Percentiles rank a stretch among this genome's conserved stretches.
Evolutionary conservation across 2,797 vertebrate species (phyloP).

Genomic region (Pelodytes ibericus): DNA sequence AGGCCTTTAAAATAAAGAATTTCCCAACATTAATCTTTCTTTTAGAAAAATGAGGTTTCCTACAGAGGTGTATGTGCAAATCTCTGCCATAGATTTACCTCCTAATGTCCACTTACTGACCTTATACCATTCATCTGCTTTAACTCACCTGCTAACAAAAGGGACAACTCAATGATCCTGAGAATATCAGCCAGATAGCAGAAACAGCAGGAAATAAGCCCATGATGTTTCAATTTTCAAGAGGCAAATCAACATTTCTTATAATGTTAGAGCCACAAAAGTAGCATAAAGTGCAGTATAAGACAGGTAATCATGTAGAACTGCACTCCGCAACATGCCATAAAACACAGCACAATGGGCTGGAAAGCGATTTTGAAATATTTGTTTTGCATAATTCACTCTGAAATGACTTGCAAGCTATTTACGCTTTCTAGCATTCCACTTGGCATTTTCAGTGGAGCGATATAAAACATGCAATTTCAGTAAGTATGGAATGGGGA

Average conservation of each 20-base stretch:
- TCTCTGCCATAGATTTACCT: too few species aligned
- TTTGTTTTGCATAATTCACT: conserved; percentile 38
- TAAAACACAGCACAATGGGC: conserved; percentile 34
- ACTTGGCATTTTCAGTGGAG: neutral
- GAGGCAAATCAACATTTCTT: neutral
- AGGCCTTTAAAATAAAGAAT: too few species aligned
- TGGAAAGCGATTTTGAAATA: conserved; percentile 37
- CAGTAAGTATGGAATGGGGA: conserved; percentile 17
- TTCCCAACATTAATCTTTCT: too few species aligned
- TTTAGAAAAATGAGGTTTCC: too few species aligned
- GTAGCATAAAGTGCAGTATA: conserved; percentile 17
- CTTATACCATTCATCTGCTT: too few species aligned
- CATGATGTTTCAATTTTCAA: conserved; percentile 27
- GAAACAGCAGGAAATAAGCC: conserved; percentile 8
- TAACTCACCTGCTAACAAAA: conserved; percentile 13
- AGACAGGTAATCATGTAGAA: conserved; percentile 36
- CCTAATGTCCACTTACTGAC: too few species aligned
- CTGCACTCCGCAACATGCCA: conserved; percentile 10
- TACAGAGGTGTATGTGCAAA: too few species aligned
- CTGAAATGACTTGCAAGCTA: neutral
- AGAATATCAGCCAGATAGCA: conserved; percentile 25
- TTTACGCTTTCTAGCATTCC: neutral
- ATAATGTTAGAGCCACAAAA: conserved; percentile 2
- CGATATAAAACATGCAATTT: conserved; percentile 24
- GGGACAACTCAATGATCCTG: too few species aligned